Evolutionary conservation across 2,113 vertebrate genomes (phyloP), one percentile per base, ranked within the genome.

Genomic region (Scytalopus superciliaris): DNA sequence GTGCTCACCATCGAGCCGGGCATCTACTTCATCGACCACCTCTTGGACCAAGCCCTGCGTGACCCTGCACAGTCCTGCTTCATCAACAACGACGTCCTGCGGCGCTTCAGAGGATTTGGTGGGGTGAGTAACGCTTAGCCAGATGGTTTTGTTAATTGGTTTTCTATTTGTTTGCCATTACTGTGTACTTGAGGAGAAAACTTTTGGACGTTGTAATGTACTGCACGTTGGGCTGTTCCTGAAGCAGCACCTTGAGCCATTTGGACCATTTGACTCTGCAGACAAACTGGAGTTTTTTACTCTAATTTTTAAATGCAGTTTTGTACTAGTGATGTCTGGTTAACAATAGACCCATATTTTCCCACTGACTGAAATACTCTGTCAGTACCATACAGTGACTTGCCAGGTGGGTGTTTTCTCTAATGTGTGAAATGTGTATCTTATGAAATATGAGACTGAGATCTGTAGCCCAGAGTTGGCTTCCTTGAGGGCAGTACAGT

Each of bases 1-100:
- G 99, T 99, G 82, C 98, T 99, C 79, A 99, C 99, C 0, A 96
- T 99, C 33, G 99, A 99, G 95, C 99, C 99, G 0, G 99, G 99
- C 74, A 99, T 99, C 87, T 99, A 99, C 96, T 99, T 99, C 98
- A 99, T 99, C 33, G 97, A 99, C 95, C 98, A 96, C 91, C 98
- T 99, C 25, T 97, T 99, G 97, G 98, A 99, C 35, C 97, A 99
- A 80, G 99, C 99, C 3, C 98, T 99, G 84, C 96, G 72, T 0
- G 95, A 99, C 75, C 98, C 98, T 0, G 86, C 97, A 0, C 99
- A 99, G 59, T 96, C 98, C 90, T 98, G 98, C 96, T 99, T 99
- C 98, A 98, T 99, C 96, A 97, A 99, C 96, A 97, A 9, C 0
- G 75, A 98, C 11, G 97, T 98, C 74, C 98, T 99, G 86, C 97